A percentile compares a stretch with the other conserved stretches of the same genome.
Conservation (phyloP, 1,140 invertebrate genomes). For the Diuraphis noxia region DNA sequence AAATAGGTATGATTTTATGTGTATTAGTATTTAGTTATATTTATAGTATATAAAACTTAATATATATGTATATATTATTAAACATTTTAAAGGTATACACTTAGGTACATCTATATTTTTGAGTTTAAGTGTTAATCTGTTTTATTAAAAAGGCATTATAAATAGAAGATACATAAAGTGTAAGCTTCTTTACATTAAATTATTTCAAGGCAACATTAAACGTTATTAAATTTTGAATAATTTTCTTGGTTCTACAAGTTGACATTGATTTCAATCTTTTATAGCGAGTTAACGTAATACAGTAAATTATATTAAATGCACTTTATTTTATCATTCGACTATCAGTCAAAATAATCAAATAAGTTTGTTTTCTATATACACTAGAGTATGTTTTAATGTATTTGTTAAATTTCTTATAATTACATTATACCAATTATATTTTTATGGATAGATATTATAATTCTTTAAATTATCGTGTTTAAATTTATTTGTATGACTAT, state of each 20-base stretch:
- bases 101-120: background rate
- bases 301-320: background rate
- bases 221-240: background rate
- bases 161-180: background rate
- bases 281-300: background rate
- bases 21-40: too few relatives aligned
- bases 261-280: background rate
- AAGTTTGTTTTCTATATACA: background rate
- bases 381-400: background rate
- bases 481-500: background rate
- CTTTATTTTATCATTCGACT: background rate
- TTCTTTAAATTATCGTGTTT: background rate
- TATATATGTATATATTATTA: background rate
- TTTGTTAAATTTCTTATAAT: background rate
- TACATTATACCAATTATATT: background rate
- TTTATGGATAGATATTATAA: background rate
- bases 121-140: background rate
- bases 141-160: background rate
- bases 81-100: background rate
- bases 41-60: background rate
- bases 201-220: background rate
- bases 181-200: background rate
- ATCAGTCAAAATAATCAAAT: background rate
- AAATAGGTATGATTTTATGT: background rate
- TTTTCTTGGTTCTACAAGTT: background rate